Percentiles rank a stretch among this genome's conserved stretches.
These are phyloP conservation scores for Epinephelus cyanopodus DNA, from an alignment of 2,113 vertebrate species.

Conservation along the genomic window DNA sequence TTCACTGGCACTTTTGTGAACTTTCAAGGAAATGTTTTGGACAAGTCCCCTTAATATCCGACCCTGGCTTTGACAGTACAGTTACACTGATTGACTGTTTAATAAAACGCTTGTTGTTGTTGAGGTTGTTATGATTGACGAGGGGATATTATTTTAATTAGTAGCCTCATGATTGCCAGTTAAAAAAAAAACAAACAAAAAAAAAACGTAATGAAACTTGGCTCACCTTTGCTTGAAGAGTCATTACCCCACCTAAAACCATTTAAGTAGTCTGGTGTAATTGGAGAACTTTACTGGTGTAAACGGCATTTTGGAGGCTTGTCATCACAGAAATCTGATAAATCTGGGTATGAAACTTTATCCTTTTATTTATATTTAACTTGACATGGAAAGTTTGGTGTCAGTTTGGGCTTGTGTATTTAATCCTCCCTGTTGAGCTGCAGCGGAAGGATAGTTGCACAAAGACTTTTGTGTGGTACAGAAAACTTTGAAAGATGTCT, in stretches of 20 bases:
- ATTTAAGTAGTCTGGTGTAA: neutral
- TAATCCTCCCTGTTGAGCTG: neutral
- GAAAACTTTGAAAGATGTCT: neutral
- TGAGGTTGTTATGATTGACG: neutral
- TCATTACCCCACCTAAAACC: neutral
- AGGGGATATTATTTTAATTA: neutral
- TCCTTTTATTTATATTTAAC: neutral
- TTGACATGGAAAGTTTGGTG: neutral
- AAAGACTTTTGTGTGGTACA: neutral
- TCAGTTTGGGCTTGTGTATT: neutral
- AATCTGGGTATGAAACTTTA: too few relatives aligned
- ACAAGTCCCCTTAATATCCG: too few relatives aligned
- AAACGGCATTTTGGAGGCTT: neutral
- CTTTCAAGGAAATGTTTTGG: too few relatives aligned
- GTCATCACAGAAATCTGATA: too few relatives aligned
- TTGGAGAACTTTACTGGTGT: neutral
- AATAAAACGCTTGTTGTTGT: slow-evolving; percentile 5
- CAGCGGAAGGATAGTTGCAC: neutral
- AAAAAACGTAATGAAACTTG: neutral
- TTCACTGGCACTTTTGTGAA: too few relatives aligned
- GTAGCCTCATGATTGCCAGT: neutral
- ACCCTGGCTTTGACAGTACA: too few relatives aligned
- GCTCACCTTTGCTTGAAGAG: neutral
- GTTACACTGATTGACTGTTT: neutral
- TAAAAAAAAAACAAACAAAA: neutral